Conservation (phyloP, 2,888 invertebrate species). For the Meteorus cinctellus region DNA sequence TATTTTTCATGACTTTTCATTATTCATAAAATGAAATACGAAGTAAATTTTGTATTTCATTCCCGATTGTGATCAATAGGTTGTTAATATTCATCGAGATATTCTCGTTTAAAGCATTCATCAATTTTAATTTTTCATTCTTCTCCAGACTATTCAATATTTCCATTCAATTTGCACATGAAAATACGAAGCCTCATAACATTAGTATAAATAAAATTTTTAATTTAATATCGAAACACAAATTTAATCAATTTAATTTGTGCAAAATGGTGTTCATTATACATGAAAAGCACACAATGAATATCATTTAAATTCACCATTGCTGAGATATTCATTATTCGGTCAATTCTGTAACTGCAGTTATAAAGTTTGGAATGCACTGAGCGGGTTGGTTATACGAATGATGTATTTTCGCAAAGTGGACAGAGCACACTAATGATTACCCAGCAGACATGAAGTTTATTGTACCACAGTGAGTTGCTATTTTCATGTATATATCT, state of each 20-base stretch:
- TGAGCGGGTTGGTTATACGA: slow-evolving; percentile 4
- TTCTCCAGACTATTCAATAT: too few relatives aligned
- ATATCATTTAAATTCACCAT: background rate
- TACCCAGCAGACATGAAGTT: slow-evolving; percentile 17
- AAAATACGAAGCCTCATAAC: too few relatives aligned
- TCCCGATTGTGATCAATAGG: too few relatives aligned
- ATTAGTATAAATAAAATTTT: too few relatives aligned
- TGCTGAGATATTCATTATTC: slow-evolving; percentile 18
- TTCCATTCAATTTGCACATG: too few relatives aligned
- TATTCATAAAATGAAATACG: too few relatives aligned
- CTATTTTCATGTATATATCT: slow-evolving; percentile 1
- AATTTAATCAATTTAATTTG: background rate
- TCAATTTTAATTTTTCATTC: too few relatives aligned
- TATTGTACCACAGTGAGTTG: slow-evolving; percentile 9
- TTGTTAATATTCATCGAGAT: too few relatives aligned
- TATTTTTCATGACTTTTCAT: background rate
- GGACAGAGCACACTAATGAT: slow-evolving; percentile 21
- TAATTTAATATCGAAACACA: background rate
- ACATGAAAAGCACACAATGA: background rate
- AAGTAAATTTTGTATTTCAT: too few relatives aligned
- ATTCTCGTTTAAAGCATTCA: too few relatives aligned
- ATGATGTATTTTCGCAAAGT: slow-evolving; percentile 23
- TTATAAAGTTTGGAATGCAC: background rate
- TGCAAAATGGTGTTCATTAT: background rate
- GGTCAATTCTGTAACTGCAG: background rate